Evolutionary conservation across 2,797 vertebrate species (phyloP).

Genomic region (Cryptoblepharus egeriae): DNA sequence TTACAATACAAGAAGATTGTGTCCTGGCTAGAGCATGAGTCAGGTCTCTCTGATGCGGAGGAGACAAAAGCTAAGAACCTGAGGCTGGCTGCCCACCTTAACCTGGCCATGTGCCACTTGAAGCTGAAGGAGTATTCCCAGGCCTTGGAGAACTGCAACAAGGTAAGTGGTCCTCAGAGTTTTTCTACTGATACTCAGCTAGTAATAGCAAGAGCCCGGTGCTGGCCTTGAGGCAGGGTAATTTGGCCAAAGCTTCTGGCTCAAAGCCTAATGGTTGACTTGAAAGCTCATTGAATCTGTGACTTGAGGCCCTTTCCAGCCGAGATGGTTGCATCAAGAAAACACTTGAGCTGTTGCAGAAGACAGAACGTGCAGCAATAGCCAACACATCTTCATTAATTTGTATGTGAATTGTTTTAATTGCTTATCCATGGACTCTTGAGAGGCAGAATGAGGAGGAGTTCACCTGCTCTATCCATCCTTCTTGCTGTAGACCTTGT

Average conservation of each 20-base stretch:
- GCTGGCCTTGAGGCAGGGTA: neutral
- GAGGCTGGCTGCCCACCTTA: slow-evolving; percentile 92
- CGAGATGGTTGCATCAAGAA: neutral
- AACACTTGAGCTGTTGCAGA: neutral
- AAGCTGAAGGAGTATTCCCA: slow-evolving; percentile 88
- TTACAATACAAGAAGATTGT: slow-evolving; percentile 96
- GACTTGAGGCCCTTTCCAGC: neutral
- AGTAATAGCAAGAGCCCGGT: neutral
- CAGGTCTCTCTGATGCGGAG: slow-evolving; percentile 82
- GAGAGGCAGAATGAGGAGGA: neutral
- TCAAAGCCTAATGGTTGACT: neutral
- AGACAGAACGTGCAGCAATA: no score
- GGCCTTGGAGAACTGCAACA: slow-evolving; percentile 91
- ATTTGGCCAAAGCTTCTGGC: neutral
- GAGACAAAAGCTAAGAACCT: slow-evolving; percentile 84
- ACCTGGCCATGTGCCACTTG: slow-evolving; percentile 95
- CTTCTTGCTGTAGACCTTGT: neutral
- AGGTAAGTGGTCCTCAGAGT: slow-evolving; percentile 78
- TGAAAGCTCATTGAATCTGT: neutral
- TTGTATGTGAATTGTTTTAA: no score
- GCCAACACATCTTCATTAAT: neutral
- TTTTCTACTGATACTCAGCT: no score
- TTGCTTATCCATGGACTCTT: neutral
- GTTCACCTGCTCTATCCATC: neutral
- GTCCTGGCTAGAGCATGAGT: slow-evolving; percentile 93